Evolutionary conservation across 2,113 vertebrate genomes (phyloP).

Genomic region (Triplophysa tibetana): DNA sequence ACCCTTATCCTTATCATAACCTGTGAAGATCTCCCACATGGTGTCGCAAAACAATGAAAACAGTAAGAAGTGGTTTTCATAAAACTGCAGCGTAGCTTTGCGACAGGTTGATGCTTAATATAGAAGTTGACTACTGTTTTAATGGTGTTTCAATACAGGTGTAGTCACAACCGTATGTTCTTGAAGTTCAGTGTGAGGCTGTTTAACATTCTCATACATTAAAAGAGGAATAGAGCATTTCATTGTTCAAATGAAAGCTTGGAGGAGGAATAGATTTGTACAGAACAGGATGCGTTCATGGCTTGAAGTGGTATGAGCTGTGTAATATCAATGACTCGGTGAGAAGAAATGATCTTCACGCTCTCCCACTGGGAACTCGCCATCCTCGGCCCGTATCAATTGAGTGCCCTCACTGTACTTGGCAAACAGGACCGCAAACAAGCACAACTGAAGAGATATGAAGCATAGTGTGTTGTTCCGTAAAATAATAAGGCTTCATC

Average conservation of each 20-base stretch:
- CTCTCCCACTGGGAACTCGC: background rate
- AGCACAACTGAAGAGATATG: conserved; percentile 28
- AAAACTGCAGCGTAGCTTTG: too few species aligned
- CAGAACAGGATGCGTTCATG: conserved; percentile 2
- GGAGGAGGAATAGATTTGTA: conserved; percentile 16
- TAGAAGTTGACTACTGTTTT: too few species aligned
- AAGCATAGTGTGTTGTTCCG: background rate
- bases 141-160: too few species aligned
- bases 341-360: background rate
- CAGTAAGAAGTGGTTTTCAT: too few species aligned
- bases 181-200: too few species aligned
- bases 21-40: background rate
- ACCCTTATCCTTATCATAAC: background rate
- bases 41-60: too few species aligned
- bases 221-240: background rate
- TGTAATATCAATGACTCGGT: conserved; percentile 26
- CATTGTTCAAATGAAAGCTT: conserved; percentile 7
- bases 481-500: conserved; percentile 17
- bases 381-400: conserved; percentile 6
- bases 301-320: conserved; percentile 5
- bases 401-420: conserved; percentile 18
- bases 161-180: too few species aligned
- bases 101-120: too few species aligned
- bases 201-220: background rate
- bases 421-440: conserved; percentile 3